Conservation (phyloP, 2,113 vertebrate genomes). For the Castor canadensis region DNA sequence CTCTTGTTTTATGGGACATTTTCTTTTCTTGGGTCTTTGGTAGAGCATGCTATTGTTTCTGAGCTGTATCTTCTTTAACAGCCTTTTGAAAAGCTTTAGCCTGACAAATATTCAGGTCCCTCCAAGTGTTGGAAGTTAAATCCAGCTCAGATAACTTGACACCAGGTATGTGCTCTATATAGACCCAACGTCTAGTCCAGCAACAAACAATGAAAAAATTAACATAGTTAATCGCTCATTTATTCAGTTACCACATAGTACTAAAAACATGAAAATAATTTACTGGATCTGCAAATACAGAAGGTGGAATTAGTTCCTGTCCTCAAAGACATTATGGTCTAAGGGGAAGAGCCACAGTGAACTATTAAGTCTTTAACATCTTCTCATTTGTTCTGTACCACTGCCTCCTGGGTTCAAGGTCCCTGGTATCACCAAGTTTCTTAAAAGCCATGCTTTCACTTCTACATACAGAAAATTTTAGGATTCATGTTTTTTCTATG, state of each 20-base stretch:
- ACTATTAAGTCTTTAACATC: neutral
- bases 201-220: neutral
- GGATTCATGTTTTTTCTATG: neutral
- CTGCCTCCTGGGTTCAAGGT: neutral
- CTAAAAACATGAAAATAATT: neutral
- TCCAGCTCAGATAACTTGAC: neutral
- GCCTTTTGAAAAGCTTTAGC: neutral
- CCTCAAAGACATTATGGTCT: neutral
- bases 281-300: neutral
- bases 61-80: neutral
- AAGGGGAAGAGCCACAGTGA: neutral
- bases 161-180: neutral
- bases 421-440: neutral
- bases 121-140: neutral
- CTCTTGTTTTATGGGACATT: neutral
- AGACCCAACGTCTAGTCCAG: neutral
- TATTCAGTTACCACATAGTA: neutral
- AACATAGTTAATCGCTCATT: neutral
- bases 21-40: neutral
- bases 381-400: neutral
- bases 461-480: neutral
- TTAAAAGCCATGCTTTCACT: neutral
- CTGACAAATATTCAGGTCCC: neutral
- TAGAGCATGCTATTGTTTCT: accelerated
- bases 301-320: neutral